phyloP scores from a whole-genome alignment of 2,113 vertebrate genomes.

The Nothobranchius furzeri region DNA sequence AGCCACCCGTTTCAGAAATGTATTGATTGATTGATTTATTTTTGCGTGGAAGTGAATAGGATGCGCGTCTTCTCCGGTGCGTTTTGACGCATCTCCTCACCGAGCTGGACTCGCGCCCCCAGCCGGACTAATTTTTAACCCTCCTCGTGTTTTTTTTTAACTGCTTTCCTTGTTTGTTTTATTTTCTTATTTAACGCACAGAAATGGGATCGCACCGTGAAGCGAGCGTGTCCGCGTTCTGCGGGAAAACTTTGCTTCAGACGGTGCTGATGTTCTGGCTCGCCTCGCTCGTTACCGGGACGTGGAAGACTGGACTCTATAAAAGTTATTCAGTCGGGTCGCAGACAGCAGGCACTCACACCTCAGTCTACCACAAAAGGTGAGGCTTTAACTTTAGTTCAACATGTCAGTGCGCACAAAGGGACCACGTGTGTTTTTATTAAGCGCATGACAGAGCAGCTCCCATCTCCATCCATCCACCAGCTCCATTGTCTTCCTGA shows the following conservation, averaged over 20 bases:
- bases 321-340: conserved; percentile 65
- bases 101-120: conserved; percentile 15
- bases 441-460: conserved; percentile 22
- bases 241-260: conserved; percentile 65
- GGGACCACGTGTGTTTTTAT: background rate
- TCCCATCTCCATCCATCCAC: conserved; percentile 63
- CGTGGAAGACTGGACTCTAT: conserved; percentile 81
- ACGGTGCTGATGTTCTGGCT: conserved; percentile 68
- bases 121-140: conserved; percentile 2
- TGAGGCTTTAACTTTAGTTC: conserved; percentile 25
- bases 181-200: conserved; percentile 38
- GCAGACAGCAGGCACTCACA: conserved; percentile 60
- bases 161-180: conserved; percentile 16
- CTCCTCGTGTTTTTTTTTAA: conserved; percentile 35
- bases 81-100: conserved; percentile 48
- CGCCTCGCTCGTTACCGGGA: conserved; percentile 62
- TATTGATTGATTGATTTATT: background rate
- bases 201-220: conserved; percentile 69
- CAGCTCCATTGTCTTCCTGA: conserved; percentile 63
- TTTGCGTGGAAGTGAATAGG: conserved; percentile 29
- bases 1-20: no score
- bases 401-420: background rate
- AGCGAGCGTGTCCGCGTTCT: conserved; percentile 61
- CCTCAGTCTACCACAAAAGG: conserved; percentile 76
- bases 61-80: conserved; percentile 57